Evolutionary conservation across 2,888 invertebrate species (phyloP), one percentile per base, ranked within the genome.

Genomic region (Dugesia japonica): DNA sequence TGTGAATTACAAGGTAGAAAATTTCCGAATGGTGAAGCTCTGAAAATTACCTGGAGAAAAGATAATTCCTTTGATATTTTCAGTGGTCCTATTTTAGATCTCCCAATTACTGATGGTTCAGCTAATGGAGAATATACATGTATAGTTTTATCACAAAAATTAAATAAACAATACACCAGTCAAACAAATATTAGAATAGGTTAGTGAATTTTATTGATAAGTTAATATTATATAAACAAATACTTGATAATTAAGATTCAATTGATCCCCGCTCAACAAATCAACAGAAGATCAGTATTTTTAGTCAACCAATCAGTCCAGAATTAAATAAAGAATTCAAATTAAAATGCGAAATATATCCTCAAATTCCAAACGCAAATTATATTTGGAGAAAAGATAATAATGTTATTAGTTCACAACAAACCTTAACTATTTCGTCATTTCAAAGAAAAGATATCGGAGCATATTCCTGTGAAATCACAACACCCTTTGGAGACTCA

Each of bases 361-460:
- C 56, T n/a, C 20, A 7, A 7, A 56, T 56, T 9, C 56, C 56
- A 4, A 56, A 56, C 23, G 56, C 56, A 7, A 20, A n/a, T n/a
- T 56, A 56, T 56, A n/a, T n/a, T 20, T 56, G 56, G 56, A 56
- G 56, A 23, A 56, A 56, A n/a, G 56, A 56, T 23, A 56, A 56
- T 23, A n/a, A 56, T 20, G 23, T 56, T n/a, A 56, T 56, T 56
- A 56, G 56, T 23, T 20, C 56, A 9, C 20, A 56, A 56, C 56
- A 56, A 23, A 56, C 56, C 4, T 23, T 56, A n/a, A 23, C 17
- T 56, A 56, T 56, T 56, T n/a, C 56, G 7, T 56, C 56, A 56
- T 56, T 56, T 23, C n/a, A 56, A 23, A 56, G 23, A 23, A 4
- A 56, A 56, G 56, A 56, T 56, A 56, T 56, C n/a, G 56, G 56